Evolutionary conservation across 2,113 vertebrate species (phyloP), one percentile per base, ranked within the genome.

Genomic region (Melospiza melodia): DNA sequence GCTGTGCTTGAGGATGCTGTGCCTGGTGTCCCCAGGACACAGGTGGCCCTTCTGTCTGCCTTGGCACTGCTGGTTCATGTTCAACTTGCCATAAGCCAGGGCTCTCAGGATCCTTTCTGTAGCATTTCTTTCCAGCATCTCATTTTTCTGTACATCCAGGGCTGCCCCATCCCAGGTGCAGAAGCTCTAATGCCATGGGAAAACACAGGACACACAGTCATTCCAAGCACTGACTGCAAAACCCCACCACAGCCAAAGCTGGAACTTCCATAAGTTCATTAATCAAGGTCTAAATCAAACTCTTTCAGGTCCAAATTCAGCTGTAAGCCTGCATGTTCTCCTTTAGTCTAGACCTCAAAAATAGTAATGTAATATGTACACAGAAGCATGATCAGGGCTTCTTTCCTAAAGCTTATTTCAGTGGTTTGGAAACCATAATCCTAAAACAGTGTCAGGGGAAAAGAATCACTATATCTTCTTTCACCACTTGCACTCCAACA

Each of bases 71-170:
- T 86, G 54, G 4, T 7, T 12, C 3, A 3, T 4, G 9, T 52
- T 23, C 28, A 46, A 1, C 19, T 20, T 69, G 15, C 7, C 27
- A 23, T 2, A 0, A 1, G 8, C 19, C 48, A 71, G 2, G 19
- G 15, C 8, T 5, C 2, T 3, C 17, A 12, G 28, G 19, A 15
- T 23, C 10, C 6, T 63, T 39, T 41, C 48, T 9, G 3, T 4
- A 1, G 15, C 8, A 16, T 19, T 54, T 23, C 15, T 39, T 4
- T 41, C 20, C n/a, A 48, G 15, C n/a, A 24, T n/a, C n/a, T n/a
- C 6, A 21, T 62, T 39, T 71, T 15, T 48, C 10, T 46, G 21
- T 7, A 41, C 20, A 48, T 30, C 16, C 30, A 31, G 20, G 5
- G 5, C 3, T 87, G 30, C 30, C 49, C 30, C 15, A 41, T 63